Evolutionary conservation across 2,888 invertebrate species (phyloP), one percentile per base, ranked within the genome.

Genomic region (Pachymerium ferrugineum): DNA sequence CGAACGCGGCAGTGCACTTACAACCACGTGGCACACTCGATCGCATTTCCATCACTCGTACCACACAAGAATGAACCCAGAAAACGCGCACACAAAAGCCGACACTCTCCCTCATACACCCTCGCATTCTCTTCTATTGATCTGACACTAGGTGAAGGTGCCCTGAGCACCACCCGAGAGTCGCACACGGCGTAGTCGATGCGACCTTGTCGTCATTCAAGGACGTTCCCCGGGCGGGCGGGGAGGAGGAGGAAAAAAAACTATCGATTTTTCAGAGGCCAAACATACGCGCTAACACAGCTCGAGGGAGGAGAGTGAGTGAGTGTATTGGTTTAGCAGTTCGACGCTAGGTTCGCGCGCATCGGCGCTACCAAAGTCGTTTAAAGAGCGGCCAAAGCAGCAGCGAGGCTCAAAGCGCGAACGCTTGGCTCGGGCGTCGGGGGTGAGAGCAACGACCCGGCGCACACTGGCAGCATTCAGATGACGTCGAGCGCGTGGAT

Each of bases 181-280:
- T 62, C 12, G 62, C 62, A 3, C 62, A 54, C 47, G 38, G 12
- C 62, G 62, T 62, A 22, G 10, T 62, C 62, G 62, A 62, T n/a
- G 62, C 62, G 62, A 62, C 62, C 71, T 71, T 38, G 33, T 35
- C 71, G 71, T 71, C 71, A 71, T 71, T 71, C 71, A 71, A 71
- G 71, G 71, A 71, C 71, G 38, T 71, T 71, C 71, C 38, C 71
- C 28, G 25, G 38, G 38, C 71, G 62, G 62, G 62, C 62, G 62
- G 12, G 38, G 38, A 10, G 38, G 12, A 16, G 14, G 38, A 38
- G 38, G 14, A 62, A 62, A 62, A 62, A 62, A 16, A 54, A 54
- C 16, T 12, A 62, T 62, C 62, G 62, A 62, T 62, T 62, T 62
- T 62, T 62, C 62, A 62, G 28, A 62, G 62, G 62, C 62, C 62